Conservation (phyloP, 2,113 vertebrate species). For the Oryzias melastigma region DNA sequence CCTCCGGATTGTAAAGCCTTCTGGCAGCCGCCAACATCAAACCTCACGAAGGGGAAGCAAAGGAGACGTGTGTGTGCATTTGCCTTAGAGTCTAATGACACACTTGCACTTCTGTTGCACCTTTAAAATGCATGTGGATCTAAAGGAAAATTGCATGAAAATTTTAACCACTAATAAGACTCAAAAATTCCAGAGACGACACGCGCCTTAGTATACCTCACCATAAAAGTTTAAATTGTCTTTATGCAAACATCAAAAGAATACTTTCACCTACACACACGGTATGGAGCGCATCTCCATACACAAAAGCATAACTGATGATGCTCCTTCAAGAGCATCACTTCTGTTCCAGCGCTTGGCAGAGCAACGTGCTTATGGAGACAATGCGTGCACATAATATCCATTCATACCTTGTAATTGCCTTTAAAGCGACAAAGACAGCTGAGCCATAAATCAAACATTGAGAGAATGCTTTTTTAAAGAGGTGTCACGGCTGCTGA, state of each 20-base stretch:
- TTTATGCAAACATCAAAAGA: conserved; percentile 19
- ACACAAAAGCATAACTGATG: conserved; percentile 69
- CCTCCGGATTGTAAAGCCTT: conserved; percentile 55
- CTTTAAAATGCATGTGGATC: conserved; percentile 11
- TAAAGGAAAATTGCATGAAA: too few relatives aligned
- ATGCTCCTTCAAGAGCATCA: conserved; percentile 62
- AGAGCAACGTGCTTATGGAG: conserved; percentile 53
- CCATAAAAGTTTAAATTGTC: too few relatives aligned
- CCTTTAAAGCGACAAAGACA: conserved; percentile 65
- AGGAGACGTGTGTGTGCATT: conserved; percentile 21
- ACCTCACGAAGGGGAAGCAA: conserved; percentile 18
- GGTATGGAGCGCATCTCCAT: conserved; percentile 37
- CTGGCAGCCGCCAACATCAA: conserved; percentile 49
- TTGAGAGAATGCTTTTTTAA: conserved; percentile 43
- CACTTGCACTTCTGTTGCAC: neutral
- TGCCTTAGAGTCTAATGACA: conserved; percentile 17
- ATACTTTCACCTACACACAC: conserved; percentile 29
- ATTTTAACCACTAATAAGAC: too few relatives aligned
- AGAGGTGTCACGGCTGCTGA: conserved; percentile 49
- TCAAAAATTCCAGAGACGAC: too few relatives aligned
- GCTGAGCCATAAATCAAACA: conserved; percentile 70
- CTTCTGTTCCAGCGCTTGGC: conserved; percentile 63
- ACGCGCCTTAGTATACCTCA: too few relatives aligned
- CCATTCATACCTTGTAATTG: conserved; percentile 76
- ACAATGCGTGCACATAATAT: conserved; percentile 67